Evolutionary conservation across 2,888 invertebrate genomes (phyloP).

Genomic region (Tanypteryx hageni): DNA sequence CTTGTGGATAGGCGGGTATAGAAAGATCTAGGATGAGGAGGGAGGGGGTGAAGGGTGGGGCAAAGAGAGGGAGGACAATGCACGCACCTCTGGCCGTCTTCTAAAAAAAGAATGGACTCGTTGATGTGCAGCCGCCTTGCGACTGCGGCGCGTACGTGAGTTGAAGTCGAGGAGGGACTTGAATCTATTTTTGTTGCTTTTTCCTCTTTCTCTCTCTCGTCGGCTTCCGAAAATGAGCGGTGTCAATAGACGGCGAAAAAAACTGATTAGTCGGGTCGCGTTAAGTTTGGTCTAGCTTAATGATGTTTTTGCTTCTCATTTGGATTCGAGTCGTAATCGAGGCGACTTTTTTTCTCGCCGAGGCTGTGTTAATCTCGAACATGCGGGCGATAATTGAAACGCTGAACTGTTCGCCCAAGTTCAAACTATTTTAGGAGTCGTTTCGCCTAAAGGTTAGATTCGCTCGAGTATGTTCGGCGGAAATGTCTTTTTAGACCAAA

Average conservation of each 20-base stretch:
- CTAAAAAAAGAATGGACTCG: conserved; percentile 6
- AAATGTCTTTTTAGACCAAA: too few relatives aligned
- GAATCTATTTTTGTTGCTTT: neutral
- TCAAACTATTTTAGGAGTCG: neutral
- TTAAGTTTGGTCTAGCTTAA: neutral
- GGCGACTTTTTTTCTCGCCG: neutral
- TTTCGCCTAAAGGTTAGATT: too few relatives aligned
- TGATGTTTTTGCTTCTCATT: conserved; percentile 7
- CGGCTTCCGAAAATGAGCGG: neutral
- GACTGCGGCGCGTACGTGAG: neutral
- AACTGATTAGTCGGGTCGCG: neutral
- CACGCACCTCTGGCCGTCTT: neutral
- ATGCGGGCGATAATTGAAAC: neutral
- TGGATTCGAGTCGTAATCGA: neutral
- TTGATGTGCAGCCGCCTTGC: neutral
- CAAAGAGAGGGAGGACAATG: neutral
- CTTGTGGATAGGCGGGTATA: too few relatives aligned
- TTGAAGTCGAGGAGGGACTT: neutral
- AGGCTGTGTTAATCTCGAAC: neutral
- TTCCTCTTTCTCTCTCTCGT: neutral
- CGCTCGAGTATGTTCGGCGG: too few relatives aligned
- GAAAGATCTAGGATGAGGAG: too few relatives aligned
- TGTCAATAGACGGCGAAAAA: neutral
- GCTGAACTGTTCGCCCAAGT: neutral
- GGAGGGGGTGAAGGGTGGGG: neutral